Evolutionary conservation across 2,113 vertebrate species (phyloP), one percentile per base, ranked within the genome.

Genomic region (Halcyon senegalensis): DNA sequence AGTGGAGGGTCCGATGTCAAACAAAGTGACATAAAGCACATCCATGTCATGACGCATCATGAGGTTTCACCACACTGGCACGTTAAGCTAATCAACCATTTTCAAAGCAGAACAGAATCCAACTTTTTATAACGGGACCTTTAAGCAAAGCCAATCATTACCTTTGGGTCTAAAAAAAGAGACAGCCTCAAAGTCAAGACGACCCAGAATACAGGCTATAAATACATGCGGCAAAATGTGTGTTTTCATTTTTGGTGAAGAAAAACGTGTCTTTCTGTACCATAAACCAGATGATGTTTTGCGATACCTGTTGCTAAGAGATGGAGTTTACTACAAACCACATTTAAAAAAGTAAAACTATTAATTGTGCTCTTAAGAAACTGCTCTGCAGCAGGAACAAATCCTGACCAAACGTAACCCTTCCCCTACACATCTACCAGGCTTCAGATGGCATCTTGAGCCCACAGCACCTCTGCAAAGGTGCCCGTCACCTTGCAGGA

Each of bases 221-320:
- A 95, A 96, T 96, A 97, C 58, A 87, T 31, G 77, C 0, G 25
- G 89, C 0, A 1, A 93, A 95, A 93, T 0, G 5, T 31, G 33
- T 79, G 84, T 87, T 96, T 89, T 89, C 86, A 63, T 93, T 95
- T 55, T 35, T 74, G 87, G 55, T 31, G 63, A 92, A 94, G 77
- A 93, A 69, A 89, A 94, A 55, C 0, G 1, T 66, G 41, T 76
- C 91, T 90, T 93, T 94, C 82, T 96, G 94, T 93, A 89, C 78
- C 67, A 73, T 72, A 87, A 92, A 77, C 87, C 70, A 91, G 78
- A 79, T 58, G 39, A 63, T 95, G 90, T 92, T 84, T 97, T 87
- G 76, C 86, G 94, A 95, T 90, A 97, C 87, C 91, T 86, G 93
- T 79, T 91, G 92, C 96, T 95, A 97, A 89, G 96, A 95, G 92